These are phyloP conservation scores for Corapipo altera DNA, from an alignment of 2,113 vertebrate species.

Conservation along the genomic window DNA sequence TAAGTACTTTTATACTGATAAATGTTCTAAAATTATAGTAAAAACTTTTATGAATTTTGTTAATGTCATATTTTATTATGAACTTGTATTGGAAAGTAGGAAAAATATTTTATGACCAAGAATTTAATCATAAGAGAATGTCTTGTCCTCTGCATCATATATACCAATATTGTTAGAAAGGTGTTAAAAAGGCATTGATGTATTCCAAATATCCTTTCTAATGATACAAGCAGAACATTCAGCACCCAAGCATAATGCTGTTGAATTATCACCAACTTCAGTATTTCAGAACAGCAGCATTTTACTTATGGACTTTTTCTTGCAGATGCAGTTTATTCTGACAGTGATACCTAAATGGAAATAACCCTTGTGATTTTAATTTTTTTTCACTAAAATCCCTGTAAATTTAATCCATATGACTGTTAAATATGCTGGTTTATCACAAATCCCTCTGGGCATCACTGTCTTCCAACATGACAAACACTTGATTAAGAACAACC, in stretches of 20 bases:
- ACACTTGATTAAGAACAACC: neutral
- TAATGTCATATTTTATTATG: neutral
- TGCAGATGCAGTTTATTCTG: neutral
- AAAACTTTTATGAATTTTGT: neutral
- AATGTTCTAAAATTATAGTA: neutral
- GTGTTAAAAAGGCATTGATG: neutral
- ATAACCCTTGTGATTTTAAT: neutral
- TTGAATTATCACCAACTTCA: neutral
- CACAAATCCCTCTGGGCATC: neutral
- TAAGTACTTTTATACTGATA: constrained; percentile 63
- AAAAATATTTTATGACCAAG: neutral
- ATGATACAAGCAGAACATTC: neutral
- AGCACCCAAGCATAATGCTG: neutral
- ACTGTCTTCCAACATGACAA: neutral
- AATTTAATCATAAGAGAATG: neutral
- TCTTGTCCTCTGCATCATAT: neutral
- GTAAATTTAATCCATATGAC: neutral
- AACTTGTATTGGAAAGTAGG: neutral
- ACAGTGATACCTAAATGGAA: neutral
- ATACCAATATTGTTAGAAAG: neutral
- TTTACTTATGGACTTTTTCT: neutral
- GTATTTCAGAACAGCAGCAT: neutral
- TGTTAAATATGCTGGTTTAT: neutral
- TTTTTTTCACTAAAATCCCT: neutral
- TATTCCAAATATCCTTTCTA: neutral